Evolutionary conservation across 2,797 vertebrate species (phyloP), one percentile per base, ranked within the genome.

Genomic region (Parauchenoglanis punctatus): DNA sequence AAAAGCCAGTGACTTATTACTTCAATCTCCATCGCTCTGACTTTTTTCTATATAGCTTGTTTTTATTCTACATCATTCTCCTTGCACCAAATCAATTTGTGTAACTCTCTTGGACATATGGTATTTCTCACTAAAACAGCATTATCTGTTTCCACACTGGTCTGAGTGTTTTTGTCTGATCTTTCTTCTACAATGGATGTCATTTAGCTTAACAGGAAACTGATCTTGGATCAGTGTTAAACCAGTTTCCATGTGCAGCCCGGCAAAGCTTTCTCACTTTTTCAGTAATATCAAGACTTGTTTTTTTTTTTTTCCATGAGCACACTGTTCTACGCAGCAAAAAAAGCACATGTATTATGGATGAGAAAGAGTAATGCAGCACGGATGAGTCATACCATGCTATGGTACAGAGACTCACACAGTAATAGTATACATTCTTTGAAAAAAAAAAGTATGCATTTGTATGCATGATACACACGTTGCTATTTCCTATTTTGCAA

Each of bases 331-430:
- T 63, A n/a, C 35, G 18, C 83, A 72, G 65, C n/a, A 70, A 46
- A 23, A 44, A 56, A 11, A 68, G 3, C 35, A 58, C 54, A 85
- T 85, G 83, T 59, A 85, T 88, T 73, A 88, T 85, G 78, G 70
- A 76, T 83, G 78, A 85, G 61, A 35, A 52, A 85, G 44, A 31
- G 67, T 67, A 77, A 82, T 85, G 87, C 78, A 81, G 84, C 78
- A 85, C 52, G 40, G 78, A 67, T 56, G 84, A 88, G 58, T 88
- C 77, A 82, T 67, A 56, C 35, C 54, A 40, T 58, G 44, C 40
- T 61, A 44, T 81, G 78, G 40, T 81, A 81, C 75, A 81, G 40
- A 73, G 31, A 4, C 65, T 80, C 18, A n/a, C 82, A 52, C 75
- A 54, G 15, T 84, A n/a, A 63, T 49, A 11, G 87, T 49, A n/a